Evolutionary conservation across 53 echinoderm and acorn worm species (phyloP).

Genomic region (Holothuria leucospilota): DNA sequence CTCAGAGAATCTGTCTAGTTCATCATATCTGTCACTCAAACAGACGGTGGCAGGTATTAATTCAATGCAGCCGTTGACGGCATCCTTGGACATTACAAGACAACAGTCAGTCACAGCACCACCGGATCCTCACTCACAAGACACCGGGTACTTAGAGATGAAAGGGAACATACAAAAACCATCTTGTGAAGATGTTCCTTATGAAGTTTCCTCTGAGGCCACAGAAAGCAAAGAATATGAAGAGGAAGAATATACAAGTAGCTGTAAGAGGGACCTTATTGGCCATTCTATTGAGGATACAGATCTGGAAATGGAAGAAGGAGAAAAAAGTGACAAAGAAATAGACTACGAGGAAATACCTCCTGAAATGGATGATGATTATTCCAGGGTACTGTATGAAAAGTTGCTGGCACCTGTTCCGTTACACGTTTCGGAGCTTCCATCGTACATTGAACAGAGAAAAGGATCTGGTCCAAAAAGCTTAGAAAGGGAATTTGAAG

Average conservation of each 20-base stretch:
- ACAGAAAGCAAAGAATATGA: no score
- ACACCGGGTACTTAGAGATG: not conserved
- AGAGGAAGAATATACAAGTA: not conserved
- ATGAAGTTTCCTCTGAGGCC: not conserved
- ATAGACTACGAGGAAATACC: conserved; percentile 10
- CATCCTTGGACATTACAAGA: not conserved
- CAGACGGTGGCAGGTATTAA: not conserved
- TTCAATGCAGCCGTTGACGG: no score
- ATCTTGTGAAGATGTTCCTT: not conserved
- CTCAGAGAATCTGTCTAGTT: not conserved
- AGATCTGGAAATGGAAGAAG: not conserved
- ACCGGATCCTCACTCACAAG: not conserved
- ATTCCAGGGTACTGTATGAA: not conserved
- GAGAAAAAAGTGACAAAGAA: not conserved
- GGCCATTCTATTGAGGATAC: not conserved
- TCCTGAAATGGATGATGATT: not conserved
- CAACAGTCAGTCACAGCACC: not conserved
- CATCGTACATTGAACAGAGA: not conserved
- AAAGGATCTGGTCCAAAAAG: conserved; percentile 11
- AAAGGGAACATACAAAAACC: not conserved
- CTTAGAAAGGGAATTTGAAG: conserved; percentile 7
- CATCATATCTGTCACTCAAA: not conserved
- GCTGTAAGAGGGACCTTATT: not conserved
- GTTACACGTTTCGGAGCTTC: conserved; percentile 3
- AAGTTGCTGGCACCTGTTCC: not conserved